Conservation (phyloP, 2,888 invertebrate species). For the Chelonus formosanus region DNA sequence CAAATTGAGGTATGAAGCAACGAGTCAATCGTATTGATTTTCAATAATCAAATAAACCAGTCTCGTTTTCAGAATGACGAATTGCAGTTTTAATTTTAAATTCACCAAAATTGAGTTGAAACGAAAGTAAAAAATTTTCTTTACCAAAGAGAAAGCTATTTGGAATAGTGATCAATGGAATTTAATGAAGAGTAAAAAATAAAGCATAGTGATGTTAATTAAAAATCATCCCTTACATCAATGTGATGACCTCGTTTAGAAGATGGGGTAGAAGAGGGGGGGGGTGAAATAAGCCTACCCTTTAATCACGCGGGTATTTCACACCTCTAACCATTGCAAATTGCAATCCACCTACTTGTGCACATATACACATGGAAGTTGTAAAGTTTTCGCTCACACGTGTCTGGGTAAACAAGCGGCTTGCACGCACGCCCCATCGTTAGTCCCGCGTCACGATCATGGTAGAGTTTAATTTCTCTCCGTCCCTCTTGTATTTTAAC, state of each 20-base stretch:
- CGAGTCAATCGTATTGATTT: no score
- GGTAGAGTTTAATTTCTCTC: constrained; percentile 8
- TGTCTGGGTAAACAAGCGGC: constrained; percentile 29
- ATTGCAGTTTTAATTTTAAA: no score
- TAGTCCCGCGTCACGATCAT: constrained; percentile 30
- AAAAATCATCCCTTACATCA: constrained; percentile 1
- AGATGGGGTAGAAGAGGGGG: no score
- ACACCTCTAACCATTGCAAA: constrained; percentile 42
- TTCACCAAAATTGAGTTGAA: no score
- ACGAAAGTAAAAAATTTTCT: no score
- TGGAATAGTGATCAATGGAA: not conserved
- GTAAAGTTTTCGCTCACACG: constrained; percentile 24
- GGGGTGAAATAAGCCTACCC: constrained; percentile 13
- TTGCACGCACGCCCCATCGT: constrained; percentile 33
- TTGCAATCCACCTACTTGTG: constrained; percentile 36
- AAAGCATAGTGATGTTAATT: not conserved
- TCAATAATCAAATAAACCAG: no score
- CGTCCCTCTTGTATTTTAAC: constrained; percentile 6
- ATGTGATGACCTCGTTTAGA: not conserved
- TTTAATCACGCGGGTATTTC: constrained; percentile 42
- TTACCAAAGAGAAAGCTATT: no score
- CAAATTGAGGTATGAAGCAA: no score
- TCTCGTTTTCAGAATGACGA: no score
- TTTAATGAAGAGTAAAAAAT: not conserved
- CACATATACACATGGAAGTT: constrained; percentile 6